These are phyloP conservation scores for Ammodramus savannarum DNA, from an alignment of 2,113 vertebrate species.

Conservation along the genomic window DNA sequence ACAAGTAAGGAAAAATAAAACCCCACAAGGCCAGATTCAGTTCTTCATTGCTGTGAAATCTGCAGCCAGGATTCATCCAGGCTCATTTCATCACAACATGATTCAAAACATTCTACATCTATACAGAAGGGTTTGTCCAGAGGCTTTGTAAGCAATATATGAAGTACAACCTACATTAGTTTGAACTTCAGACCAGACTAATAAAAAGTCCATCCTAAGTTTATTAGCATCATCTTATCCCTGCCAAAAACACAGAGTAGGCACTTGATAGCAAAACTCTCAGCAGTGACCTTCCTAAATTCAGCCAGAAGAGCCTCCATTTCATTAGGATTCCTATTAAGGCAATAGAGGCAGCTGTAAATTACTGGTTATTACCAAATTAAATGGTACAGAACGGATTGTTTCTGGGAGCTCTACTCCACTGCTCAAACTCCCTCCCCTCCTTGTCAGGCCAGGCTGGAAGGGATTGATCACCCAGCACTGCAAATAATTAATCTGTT, in stretches of 20 bases:
- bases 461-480: neutral
- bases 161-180: neutral
- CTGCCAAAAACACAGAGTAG: neutral
- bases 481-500: neutral
- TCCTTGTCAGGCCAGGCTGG: neutral
- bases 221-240: neutral
- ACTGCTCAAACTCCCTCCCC: neutral
- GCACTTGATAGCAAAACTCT: neutral
- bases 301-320: neutral
- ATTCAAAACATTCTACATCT: neutral
- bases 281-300: slow-evolving; percentile 8
- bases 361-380: slow-evolving; percentile 55
- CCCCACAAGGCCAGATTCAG: neutral
- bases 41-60: neutral
- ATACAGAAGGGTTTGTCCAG: neutral
- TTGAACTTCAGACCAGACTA: neutral
- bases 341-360: slow-evolving; percentile 3
- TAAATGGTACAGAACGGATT: slow-evolving; percentile 47
- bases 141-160: neutral
- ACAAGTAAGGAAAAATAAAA: rapidly evolving
- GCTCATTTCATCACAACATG: neutral
- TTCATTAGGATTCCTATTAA: slow-evolving; percentile 37
- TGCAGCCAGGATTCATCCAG: neutral
- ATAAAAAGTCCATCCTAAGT: neutral
- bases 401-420: neutral